phyloP scores from a whole-genome alignment of 2,113 vertebrate genomes.

The Prunella fulvescens region DNA sequence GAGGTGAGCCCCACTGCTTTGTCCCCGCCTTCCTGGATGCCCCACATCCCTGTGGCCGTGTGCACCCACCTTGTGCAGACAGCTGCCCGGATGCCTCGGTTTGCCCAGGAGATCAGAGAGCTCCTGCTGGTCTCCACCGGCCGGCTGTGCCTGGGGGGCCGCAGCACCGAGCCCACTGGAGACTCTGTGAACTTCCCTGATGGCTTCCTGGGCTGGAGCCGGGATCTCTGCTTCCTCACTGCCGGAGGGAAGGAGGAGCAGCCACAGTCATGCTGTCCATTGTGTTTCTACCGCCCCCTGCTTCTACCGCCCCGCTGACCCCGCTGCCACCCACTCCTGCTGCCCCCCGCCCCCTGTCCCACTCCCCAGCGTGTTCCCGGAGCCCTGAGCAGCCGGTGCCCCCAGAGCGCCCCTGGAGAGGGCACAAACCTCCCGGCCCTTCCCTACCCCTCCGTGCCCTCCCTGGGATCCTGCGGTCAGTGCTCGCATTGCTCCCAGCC shows the following conservation, averaged over 20 bases:
- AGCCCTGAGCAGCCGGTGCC: not conserved
- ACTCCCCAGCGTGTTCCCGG: not conserved
- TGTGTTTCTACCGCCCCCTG: not conserved
- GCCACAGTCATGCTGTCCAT: not conserved
- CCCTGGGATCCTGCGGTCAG: not conserved
- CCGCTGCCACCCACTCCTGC: not conserved
- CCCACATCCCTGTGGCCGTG: not conserved
- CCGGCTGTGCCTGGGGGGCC: not conserved
- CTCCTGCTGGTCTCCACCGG: rapidly evolving
- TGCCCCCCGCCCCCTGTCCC: not conserved
- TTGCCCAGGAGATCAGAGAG: rapidly evolving
- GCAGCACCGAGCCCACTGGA: not conserved
- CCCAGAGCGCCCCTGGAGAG: not conserved
- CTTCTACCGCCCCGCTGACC: not conserved
- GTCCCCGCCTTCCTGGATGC: not conserved
- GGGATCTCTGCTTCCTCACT: not conserved
- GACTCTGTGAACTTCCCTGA: not conserved
- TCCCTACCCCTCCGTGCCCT: not conserved
- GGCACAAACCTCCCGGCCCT: not conserved
- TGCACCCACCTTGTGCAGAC: not conserved
- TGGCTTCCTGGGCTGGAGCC: not conserved
- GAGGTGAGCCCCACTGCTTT: not conserved
- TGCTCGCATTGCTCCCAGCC: not conserved
- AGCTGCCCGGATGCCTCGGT: rapidly evolving
- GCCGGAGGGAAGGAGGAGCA: not conserved